A percentile compares a stretch with the other conserved stretches of the same genome.
phyloP scores from a whole-genome alignment of 1,140 invertebrate species.

The Drosophila watanabei region DNA sequence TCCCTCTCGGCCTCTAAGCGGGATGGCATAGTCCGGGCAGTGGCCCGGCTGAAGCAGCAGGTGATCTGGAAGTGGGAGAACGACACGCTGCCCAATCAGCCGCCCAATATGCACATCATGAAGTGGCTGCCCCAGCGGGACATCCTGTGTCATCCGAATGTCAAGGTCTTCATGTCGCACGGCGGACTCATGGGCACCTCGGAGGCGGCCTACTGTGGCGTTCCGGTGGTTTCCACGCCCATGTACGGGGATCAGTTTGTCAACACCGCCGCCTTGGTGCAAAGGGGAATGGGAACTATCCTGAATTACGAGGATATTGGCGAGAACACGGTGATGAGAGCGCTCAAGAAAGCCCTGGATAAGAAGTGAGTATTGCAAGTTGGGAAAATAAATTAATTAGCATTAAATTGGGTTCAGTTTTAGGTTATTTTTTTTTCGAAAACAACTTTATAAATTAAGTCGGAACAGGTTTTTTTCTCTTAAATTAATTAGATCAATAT shows the following conservation, averaged over 20 bases:
- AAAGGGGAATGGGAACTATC: constrained; percentile 88
- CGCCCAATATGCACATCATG: constrained; percentile 88
- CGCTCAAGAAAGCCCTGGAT: constrained; percentile 86
- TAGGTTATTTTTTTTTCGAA: background rate
- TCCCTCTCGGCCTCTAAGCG: constrained; percentile 87
- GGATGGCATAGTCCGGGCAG: constrained; percentile 88
- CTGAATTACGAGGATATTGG: constrained; percentile 87
- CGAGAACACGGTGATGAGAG: constrained; percentile 87
- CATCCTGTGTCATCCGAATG: constrained; percentile 91
- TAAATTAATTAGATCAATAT: constrained; percentile 1
- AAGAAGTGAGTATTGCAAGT: constrained; percentile 55
- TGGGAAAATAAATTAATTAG: no score
- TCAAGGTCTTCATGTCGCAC: constrained; percentile 90
- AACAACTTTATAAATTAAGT: background rate
- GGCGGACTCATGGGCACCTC: constrained; percentile 91
- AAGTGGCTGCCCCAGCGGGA: constrained; percentile 91
- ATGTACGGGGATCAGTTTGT: constrained; percentile 90
- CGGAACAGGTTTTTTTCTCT: background rate
- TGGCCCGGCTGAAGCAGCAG: constrained; percentile 87
- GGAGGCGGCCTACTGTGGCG: constrained; percentile 91
- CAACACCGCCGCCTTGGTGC: constrained; percentile 87
- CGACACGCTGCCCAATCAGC: constrained; percentile 87
- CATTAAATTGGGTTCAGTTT: background rate
- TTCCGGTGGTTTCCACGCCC: constrained; percentile 91
- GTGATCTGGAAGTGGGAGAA: constrained; percentile 92